Evolutionary conservation across 1,140 invertebrate genomes (phyloP).

Genomic region (Probaryconus sp.): DNA sequence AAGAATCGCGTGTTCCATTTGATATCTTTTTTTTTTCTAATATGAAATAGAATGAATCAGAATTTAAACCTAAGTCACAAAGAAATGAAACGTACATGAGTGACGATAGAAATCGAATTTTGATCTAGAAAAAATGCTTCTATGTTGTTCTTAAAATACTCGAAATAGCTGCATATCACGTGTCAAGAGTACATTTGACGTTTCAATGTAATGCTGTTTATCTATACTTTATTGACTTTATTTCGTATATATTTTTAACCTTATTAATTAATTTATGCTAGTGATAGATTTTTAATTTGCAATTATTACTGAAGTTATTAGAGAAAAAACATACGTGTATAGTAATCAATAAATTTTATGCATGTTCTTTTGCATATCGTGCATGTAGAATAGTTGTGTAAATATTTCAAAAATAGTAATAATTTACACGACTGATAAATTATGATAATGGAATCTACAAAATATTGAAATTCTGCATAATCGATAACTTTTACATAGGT

Average conservation of each 20-base stretch:
- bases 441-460: too few relatives aligned
- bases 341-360: too few relatives aligned
- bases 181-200: constrained; percentile 19
- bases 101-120: constrained; percentile 34
- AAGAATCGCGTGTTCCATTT: constrained; percentile 43
- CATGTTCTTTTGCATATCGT: too few relatives aligned
- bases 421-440: too few relatives aligned
- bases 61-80: constrained; percentile 14
- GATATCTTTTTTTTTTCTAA: constrained; percentile 18
- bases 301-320: too few relatives aligned
- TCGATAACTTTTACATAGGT: neutral
- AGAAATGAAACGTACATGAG: constrained; percentile 10
- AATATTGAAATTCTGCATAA: neutral
- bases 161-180: constrained; percentile 33
- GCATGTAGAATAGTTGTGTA: too few relatives aligned
- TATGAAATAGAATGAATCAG: neutral
- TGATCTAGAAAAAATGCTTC: constrained; percentile 14
- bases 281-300: neutral
- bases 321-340: too few relatives aligned
- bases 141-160: constrained; percentile 12
- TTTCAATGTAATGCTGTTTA: neutral
- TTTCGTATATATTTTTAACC: neutral
- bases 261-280: neutral
- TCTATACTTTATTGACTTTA: constrained; percentile 5
- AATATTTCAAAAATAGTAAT: too few relatives aligned